phyloP scores from a whole-genome alignment of 2,888 invertebrate species.

The Dusona sp. region DNA sequence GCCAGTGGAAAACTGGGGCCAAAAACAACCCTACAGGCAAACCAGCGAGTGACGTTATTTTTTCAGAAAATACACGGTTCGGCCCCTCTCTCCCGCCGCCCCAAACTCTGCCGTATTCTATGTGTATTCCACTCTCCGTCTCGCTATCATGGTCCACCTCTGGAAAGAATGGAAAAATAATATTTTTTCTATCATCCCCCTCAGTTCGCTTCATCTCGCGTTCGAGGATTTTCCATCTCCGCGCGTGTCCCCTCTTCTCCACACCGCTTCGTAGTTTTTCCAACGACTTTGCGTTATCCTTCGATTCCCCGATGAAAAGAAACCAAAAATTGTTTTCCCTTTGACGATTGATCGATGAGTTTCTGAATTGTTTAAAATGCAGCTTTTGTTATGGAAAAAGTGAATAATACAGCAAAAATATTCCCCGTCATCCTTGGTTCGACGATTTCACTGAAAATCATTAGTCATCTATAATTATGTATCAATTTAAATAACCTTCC shows the following conservation, averaged over 20 bases:
- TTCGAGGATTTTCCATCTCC: conserved; percentile 70
- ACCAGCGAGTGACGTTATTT: conserved; percentile 77
- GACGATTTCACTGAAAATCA: not conserved
- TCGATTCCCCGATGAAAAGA: conserved; percentile 36
- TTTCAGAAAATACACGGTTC: conserved; percentile 82
- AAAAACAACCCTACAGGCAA: conserved; percentile 55
- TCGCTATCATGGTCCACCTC: conserved; percentile 64
- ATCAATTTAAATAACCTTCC: not conserved
- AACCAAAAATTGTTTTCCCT: conserved; percentile 14
- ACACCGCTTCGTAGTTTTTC: conserved; percentile 25
- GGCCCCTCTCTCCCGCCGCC: conserved; percentile 45
- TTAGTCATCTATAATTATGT: not conserved
- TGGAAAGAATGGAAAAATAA: conserved; percentile 84
- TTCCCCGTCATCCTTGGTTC: not conserved
- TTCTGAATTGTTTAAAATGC: conserved; percentile 1
- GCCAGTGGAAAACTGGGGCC: conserved; percentile 41
- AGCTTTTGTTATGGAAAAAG: not conserved
- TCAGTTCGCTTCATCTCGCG: conserved; percentile 45
- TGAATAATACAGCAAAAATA: not conserved
- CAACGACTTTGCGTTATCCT: conserved; percentile 39
- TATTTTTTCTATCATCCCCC: conserved; percentile 82
- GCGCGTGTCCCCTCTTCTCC: conserved; percentile 3
- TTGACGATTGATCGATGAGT: conserved; percentile 16
- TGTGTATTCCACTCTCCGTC: conserved; percentile 45
- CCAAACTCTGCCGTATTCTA: not conserved